Percentiles rank a stretch among this genome's conserved stretches.
Evolutionary conservation across 2,797 vertebrate species (phyloP).

Genomic region (Meda fulgida): DNA sequence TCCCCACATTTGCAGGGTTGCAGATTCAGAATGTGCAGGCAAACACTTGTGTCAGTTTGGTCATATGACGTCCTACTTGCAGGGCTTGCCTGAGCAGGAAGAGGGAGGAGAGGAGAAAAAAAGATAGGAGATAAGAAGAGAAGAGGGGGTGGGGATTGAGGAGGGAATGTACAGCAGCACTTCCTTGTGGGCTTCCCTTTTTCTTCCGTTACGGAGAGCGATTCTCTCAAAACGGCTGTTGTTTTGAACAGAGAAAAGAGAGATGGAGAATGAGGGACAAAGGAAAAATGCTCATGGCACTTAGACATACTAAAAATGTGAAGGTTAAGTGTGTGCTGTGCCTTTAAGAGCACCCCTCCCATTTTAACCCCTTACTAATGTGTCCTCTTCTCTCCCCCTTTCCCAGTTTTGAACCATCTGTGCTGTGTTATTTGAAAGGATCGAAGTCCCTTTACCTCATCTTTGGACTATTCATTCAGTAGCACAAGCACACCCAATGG

Average conservation of each 20-base stretch:
- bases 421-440: constrained; percentile 55
- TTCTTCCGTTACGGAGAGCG: constrained; percentile 42
- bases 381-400: constrained; percentile 53
- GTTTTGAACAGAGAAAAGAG: constrained; percentile 18
- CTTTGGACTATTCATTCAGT: constrained; percentile 17
- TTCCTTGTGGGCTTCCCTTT: constrained; percentile 62
- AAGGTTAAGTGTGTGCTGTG: constrained; percentile 50
- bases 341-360: constrained; percentile 65
- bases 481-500: neutral
- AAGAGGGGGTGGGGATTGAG: constrained; percentile 42
- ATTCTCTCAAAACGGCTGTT: constrained; percentile 44
- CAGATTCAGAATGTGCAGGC: constrained; percentile 34
- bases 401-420: constrained; percentile 66
- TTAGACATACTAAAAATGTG: constrained; percentile 10
- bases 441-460: constrained; percentile 46
- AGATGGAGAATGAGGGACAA: constrained; percentile 17
- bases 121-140: constrained; percentile 43
- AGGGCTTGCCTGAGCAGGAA: constrained; percentile 56
- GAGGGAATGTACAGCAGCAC: constrained; percentile 56
- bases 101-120: constrained; percentile 39
- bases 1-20: constrained; percentile 42
- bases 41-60: constrained; percentile 53
- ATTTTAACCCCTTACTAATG: constrained; percentile 54
- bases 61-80: constrained; percentile 39
- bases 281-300: neutral